Base-by-base conservation (phyloP, 2,797 vertebrate species). In the Acrossocheilus wenchowensis region DNA sequence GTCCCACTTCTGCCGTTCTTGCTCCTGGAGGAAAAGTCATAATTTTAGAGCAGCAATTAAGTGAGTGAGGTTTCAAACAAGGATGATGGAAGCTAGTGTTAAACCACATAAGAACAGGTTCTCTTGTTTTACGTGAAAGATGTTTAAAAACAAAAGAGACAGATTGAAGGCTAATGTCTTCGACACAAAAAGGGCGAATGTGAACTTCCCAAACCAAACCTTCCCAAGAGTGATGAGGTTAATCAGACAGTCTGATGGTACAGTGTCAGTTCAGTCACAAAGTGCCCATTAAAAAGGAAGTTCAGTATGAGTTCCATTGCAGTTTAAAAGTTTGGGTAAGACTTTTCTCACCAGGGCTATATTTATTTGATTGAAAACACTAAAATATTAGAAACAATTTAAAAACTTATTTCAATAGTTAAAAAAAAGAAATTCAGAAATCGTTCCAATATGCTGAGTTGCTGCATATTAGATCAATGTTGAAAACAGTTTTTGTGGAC, bases 1-100 rank as follows among this genome's bases (percentile, higher is more conserved):
- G 84, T 99, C 98, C 84, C 98, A 93, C 11, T 97, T 97, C 92
- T 95, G 92, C 1, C 96, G 94, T 88, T 98, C 97, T 87, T 96
- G 97, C 91, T 96, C 96, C 97, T 97, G 26, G 60, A 26, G 50
- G 50, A 68, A 87, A 48, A 30, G 43, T 2, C 10, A 1, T 2
- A 0, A 74, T 60, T 54, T 77, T 81, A 80, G 21, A 41, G 2
- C 21, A 36, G 41, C 19, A 71, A 52, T 26, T 34, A 48, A 43
- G 17, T 62, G 10, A 80, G 19, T 69, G 6, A 30, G 48, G 72
- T 43, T 78, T 64, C 57, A 26, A 43, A 77, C 26, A 6, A n/a
- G 23, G 52, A 68, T 14, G 12, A 82, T 54, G 2, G 60, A 54
- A 26, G 15, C 15, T 72, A 68, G 15, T 7, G 30, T 34, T 34